Base-by-base conservation (phyloP, 2,797 vertebrate genomes). In the Bradypodion ventrale region DNA sequence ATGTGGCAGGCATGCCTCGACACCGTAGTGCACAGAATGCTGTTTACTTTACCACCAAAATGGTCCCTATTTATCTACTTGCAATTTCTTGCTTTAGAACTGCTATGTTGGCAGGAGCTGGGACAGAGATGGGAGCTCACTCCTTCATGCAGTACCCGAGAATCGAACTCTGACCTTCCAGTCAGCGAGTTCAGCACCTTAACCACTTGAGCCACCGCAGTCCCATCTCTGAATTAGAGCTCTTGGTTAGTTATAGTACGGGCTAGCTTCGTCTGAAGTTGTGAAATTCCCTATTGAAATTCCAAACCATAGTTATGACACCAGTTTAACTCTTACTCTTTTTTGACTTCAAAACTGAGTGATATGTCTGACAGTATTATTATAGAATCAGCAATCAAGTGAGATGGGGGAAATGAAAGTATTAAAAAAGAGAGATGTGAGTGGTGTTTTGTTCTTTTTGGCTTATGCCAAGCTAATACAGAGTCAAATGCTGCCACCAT, bases 401-500 rank as follows among this genome's bases (percentile, higher is more conserved):
- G 13, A 19, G 32, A 12, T 3, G 3, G 66, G 12, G 23, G 15
- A 2, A 1, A 82, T 46, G 19, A 44, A 21, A 68, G 49, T 10
- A 7, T 40, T 37, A 62, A 56, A 32, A 76, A 56, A 15, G 9
- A 16, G 52, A 56, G 16, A 56, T 56, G 16, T 56, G 65, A 12
- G 23, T 16, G 27, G 62, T 2, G 27, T 63, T 29, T 21, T 70
- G 69, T 29, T 2, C 52, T 21, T 1, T 56, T 37, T 29, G 2
- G 49, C 60, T 74, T 12, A 15, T 2, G 44, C 37, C 42, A 44
- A 62, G 44, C 21, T 63, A n/a, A 65, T 65, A 56, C 1, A 66
- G 73, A 77, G 65, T 82, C 79, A 60, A 46, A 72, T 42, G 12
- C 79, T 82, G 79, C 84, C 84, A 77, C 65, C 84, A 70, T 19